Evolutionary conservation across 2,113 vertebrate species (phyloP).

Genomic region (Desmodus rotundus): DNA sequence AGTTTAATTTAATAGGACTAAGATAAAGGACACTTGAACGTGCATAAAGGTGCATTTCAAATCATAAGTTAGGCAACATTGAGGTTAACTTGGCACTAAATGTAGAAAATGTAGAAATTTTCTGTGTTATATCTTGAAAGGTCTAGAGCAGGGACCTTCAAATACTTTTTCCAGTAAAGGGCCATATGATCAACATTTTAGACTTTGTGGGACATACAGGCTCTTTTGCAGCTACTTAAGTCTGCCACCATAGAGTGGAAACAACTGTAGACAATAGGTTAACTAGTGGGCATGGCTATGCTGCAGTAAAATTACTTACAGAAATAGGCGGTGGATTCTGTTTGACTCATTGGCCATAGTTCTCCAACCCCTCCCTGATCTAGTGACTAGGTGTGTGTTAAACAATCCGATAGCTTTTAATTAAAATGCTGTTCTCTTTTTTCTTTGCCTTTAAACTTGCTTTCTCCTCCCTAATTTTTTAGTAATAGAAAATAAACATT

Average conservation of each 20-base stretch:
- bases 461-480: neutral
- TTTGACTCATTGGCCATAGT: neutral
- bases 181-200: neutral
- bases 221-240: neutral
- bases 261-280: neutral
- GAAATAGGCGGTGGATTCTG: neutral
- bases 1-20: constrained; percentile 12
- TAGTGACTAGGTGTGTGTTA: constrained; percentile 10
- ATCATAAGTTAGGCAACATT: constrained; percentile 18
- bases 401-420: constrained; percentile 14
- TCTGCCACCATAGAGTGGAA: neutral
- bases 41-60: neutral
- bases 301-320: neutral
- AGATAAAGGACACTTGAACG: constrained; percentile 28
- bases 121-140: constrained; percentile 6
- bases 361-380: neutral
- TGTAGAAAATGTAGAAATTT: constrained; percentile 13
- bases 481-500: constrained; percentile 2
- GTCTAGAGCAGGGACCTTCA: neutral
- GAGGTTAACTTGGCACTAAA: neutral
- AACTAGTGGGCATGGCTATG: neutral
- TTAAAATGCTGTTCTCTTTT: neutral
- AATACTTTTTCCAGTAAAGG: constrained; percentile 20
- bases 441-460: neutral
- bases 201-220: neutral